A percentile compares a stretch with the other conserved stretches of the same genome.
These are phyloP conservation scores for Zosterops pallidus DNA, from an alignment of 2,113 vertebrate species.

Conservation along the genomic window DNA sequence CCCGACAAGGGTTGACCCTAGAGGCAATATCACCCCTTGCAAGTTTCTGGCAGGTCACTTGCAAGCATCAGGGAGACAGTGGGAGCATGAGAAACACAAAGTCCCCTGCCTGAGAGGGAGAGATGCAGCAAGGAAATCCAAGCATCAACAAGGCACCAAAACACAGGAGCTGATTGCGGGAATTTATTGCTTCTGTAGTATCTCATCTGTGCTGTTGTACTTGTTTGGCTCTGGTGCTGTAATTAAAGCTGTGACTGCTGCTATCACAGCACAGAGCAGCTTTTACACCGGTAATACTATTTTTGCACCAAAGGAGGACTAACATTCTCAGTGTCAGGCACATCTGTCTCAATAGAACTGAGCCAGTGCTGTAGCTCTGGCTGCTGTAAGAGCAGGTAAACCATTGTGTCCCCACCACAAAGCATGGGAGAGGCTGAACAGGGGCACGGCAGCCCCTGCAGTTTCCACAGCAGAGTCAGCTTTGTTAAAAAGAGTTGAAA, in stretches of 20 bases:
- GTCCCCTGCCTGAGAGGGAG: not conserved
- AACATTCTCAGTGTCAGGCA: not conserved
- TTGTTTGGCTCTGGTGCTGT: not conserved
- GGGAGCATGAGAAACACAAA: not conserved
- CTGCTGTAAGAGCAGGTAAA: not conserved
- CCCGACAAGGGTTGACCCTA: not conserved
- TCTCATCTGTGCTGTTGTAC: not conserved
- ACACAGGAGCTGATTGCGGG: not conserved
- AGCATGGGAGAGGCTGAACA: accelerated
- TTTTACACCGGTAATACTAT: not conserved
- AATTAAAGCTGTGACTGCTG: not conserved
- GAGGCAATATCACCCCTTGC: not conserved
- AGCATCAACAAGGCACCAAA: not conserved
- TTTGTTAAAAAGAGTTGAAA: not conserved
- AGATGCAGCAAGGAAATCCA: not conserved
- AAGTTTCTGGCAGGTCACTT: not conserved
- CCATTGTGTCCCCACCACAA: not conserved
- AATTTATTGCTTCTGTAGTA: not conserved
- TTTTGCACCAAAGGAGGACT: not conserved
- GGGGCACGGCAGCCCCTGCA: not conserved
- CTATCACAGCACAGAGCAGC: not conserved
- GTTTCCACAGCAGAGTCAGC: not conserved
- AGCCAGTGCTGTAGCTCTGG: not conserved
- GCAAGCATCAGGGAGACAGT: not conserved
- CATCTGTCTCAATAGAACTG: not conserved